Conservation (phyloP, 92 coral and sea anemone species). For the Anthopleura xanthogrammica region DNA sequence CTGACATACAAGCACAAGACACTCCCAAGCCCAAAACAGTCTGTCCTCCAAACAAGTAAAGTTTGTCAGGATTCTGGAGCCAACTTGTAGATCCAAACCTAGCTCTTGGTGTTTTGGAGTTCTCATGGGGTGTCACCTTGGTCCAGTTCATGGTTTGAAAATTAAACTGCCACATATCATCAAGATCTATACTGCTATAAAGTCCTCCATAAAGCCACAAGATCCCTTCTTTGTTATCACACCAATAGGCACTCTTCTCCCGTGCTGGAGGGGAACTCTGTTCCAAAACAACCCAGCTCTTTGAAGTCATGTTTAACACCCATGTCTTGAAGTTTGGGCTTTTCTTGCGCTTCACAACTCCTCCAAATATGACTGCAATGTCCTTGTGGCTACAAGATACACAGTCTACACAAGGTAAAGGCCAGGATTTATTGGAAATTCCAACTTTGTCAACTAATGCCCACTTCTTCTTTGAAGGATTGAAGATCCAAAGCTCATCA, state of each 20-base stretch:
- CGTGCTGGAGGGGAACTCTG: conserved; percentile 41
- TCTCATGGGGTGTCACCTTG: conserved; percentile 20
- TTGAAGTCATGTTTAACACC: conserved; percentile 57
- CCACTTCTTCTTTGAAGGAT: conserved; percentile 52
- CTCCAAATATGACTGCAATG: conserved; percentile 55
- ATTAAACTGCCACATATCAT: conserved; percentile 74
- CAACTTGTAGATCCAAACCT: conserved; percentile 59
- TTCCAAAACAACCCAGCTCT: conserved; percentile 47
- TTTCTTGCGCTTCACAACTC: conserved; percentile 16
- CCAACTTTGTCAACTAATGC: conserved; percentile 8
- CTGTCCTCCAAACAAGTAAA: conserved; percentile 85
- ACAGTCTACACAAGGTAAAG: conserved; percentile 60
- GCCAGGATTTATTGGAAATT: conserved; percentile 33
- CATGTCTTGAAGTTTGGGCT: conserved; percentile 37
- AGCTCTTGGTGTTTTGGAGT: conserved; percentile 27
- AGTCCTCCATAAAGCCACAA: conserved; percentile 80
- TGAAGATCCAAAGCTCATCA: conserved; percentile 76
- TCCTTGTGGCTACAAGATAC: conserved; percentile 60
- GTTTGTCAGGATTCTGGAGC: conserved; percentile 57
- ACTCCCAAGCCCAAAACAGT: background rate
- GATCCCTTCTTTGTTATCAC: conserved; percentile 52
- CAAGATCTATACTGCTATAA: conserved; percentile 27
- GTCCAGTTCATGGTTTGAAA: conserved; percentile 51
- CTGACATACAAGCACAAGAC: conserved; percentile 25
- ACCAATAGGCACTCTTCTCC: conserved; percentile 71